A percentile compares a stretch with the other conserved stretches of the same genome.
phyloP scores from a whole-genome alignment of 2,113 vertebrate species.

The Gallinago media region DNA sequence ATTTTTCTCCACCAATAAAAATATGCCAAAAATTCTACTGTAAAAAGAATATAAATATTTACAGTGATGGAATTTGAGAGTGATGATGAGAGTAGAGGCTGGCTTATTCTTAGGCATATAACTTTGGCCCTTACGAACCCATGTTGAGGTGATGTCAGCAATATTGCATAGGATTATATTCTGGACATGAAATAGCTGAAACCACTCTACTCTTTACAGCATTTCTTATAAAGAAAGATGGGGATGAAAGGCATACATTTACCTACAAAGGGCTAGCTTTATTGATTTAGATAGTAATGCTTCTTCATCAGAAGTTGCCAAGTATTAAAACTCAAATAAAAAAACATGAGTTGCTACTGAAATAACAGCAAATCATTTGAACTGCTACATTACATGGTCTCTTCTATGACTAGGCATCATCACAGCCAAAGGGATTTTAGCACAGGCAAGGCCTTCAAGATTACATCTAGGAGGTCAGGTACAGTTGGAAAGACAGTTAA shows the following conservation, averaged over 20 bases:
- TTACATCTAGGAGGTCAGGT: fast-evolving
- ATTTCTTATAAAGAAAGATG: background rate
- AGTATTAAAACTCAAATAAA: background rate
- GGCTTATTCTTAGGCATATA: background rate
- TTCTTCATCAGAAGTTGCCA: background rate
- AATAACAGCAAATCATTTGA: background rate
- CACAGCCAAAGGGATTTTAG: background rate
- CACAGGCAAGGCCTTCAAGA: background rate
- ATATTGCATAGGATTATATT: background rate
- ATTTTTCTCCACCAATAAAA: background rate
- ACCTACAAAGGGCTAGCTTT: background rate
- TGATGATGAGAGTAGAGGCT: background rate
- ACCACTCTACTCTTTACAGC: background rate
- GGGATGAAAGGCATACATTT: background rate
- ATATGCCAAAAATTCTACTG: background rate
- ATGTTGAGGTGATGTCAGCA: background rate
- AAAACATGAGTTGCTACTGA: background rate
- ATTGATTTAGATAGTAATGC: background rate
- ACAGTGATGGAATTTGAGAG: background rate
- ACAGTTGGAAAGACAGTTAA: background rate
- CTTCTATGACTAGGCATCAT: background rate
- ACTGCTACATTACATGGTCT: background rate
- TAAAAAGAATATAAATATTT: background rate
- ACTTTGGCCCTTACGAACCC: background rate
- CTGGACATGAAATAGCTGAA: background rate